These are phyloP conservation scores for Periparus ater DNA, from an alignment of 2,797 vertebrate species.

Conservation along the genomic window DNA sequence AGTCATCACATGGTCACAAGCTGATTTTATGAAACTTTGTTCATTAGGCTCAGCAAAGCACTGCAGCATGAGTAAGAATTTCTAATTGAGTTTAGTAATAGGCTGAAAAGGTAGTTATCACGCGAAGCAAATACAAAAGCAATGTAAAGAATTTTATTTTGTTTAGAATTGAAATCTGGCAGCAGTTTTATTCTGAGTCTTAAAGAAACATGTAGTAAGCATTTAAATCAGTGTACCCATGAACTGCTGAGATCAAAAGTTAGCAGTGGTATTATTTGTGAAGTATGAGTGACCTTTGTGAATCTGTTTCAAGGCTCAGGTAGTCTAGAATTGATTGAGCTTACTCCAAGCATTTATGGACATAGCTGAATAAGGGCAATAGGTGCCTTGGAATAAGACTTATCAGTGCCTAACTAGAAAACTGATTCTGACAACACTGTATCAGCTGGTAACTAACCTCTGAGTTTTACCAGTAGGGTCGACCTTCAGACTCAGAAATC, in stretches of 20 bases:
- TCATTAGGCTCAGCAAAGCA: constrained; percentile 59
- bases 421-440: not conserved
- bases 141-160: constrained; percentile 56
- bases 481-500: not conserved
- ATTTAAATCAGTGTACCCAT: constrained; percentile 13
- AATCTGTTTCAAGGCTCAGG: not conserved
- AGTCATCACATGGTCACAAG: constrained; percentile 60
- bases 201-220: not conserved
- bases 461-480: not conserved
- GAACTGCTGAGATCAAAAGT: not conserved
- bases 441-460: not conserved
- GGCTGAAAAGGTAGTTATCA: constrained; percentile 44
- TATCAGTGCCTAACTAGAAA: not conserved
- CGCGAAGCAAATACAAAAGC: constrained; percentile 35
- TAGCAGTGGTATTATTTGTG: not conserved
- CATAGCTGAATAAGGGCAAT: not conserved
- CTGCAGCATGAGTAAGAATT: constrained; percentile 38
- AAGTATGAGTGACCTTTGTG: not conserved
- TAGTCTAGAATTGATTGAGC: not conserved
- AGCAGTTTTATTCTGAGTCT: constrained; percentile 12
- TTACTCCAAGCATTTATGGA: not conserved
- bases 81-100: constrained; percentile 57
- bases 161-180: constrained; percentile 50
- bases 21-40: constrained; percentile 62
- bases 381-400: not conserved